These are phyloP conservation scores for Agonopterix alstromeriana DNA, from an alignment of 2,888 invertebrate genomes.

Conservation along the genomic window DNA sequence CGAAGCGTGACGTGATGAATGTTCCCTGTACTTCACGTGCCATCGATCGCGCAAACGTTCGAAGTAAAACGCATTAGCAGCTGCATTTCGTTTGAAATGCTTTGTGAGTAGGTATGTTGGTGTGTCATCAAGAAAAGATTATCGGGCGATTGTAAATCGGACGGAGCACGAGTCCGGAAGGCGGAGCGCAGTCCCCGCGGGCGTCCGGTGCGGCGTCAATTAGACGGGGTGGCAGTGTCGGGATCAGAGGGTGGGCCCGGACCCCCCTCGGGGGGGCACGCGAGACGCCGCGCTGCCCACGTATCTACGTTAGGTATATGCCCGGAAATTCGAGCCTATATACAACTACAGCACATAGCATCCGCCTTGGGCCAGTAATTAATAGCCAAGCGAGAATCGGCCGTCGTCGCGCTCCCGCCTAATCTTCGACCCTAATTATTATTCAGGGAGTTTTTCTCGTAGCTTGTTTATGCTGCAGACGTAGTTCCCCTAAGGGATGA, in stretches of 20 bases:
- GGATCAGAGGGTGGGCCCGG: constrained; percentile 13
- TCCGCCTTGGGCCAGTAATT: constrained; percentile 53
- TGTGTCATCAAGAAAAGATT: constrained; percentile 70
- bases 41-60: too few species aligned
- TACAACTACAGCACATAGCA: constrained; percentile 27
- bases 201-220: constrained; percentile 68
- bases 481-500: constrained; percentile 27
- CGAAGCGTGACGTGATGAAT: too few species aligned
- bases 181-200: constrained; percentile 32
- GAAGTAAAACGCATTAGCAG: too few species aligned
- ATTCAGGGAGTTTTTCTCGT: constrained; percentile 44
- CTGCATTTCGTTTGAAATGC: too few species aligned
- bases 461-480: constrained; percentile 29
- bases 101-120: background rate
- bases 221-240: constrained; percentile 45
- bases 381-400: constrained; percentile 43
- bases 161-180: constrained; percentile 19
- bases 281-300: constrained; percentile 37
- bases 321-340: constrained; percentile 64
- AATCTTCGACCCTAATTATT: constrained; percentile 28
- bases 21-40: too few species aligned
- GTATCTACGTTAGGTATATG: constrained; percentile 49
- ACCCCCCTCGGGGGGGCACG: constrained; percentile 29
- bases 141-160: constrained; percentile 66
- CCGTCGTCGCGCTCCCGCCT: constrained; percentile 17